Conservation (phyloP, 2,113 vertebrate genomes). For the Ariopsis seemanni region DNA sequence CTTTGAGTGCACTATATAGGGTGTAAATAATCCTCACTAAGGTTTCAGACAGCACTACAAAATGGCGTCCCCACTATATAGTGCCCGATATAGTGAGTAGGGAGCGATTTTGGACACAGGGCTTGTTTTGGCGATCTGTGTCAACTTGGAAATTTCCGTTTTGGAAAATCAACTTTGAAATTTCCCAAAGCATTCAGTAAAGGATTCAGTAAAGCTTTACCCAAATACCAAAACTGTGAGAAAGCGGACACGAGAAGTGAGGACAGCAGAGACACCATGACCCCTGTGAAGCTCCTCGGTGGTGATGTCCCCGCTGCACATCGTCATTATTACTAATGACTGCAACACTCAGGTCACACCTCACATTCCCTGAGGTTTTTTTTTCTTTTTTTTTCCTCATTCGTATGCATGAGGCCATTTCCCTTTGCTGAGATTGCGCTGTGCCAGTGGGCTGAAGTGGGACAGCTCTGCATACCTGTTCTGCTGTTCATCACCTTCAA, state of each 20-base stretch:
- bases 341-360: slow-evolving; percentile 44
- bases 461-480: slow-evolving; percentile 21
- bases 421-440: slow-evolving; percentile 35
- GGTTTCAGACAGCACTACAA: no score
- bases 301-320: slow-evolving; percentile 20
- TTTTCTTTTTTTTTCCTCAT: slow-evolving; percentile 26
- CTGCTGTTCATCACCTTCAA: slow-evolving; percentile 35
- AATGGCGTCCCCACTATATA: no score
- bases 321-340: slow-evolving; percentile 52
- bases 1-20: no score
- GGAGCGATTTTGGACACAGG: no score
- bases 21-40: no score
- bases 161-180: neutral
- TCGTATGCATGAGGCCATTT: slow-evolving; percentile 47
- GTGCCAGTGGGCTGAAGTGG: slow-evolving; percentile 40
- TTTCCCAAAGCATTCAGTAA: neutral
- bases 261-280: neutral
- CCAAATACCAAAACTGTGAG: neutral
- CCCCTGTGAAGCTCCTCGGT: slow-evolving; percentile 2
- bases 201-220: neutral
- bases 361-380: slow-evolving; percentile 39
- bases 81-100: no score
- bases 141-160: neutral
- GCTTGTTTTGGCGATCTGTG: neutral
- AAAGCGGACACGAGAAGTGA: neutral